Conservation (phyloP, 1,140 invertebrate genomes). For the Hycleus cichorii region DNA sequence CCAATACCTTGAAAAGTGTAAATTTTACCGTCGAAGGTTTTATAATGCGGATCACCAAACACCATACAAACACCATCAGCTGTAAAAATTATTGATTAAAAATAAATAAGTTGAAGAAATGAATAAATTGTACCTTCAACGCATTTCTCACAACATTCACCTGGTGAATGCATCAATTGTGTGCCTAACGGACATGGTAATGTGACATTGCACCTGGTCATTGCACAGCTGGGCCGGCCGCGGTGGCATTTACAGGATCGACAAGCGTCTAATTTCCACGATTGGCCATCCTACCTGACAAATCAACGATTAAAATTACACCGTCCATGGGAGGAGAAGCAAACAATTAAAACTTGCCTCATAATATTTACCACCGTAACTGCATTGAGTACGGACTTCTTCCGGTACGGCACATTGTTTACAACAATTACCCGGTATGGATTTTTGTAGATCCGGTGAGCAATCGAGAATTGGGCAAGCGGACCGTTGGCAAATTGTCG, state of each 20-base stretch:
- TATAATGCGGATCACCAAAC: constrained; percentile 89
- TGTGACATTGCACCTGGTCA: constrained; percentile 59
- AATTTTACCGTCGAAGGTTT: constrained; percentile 86
- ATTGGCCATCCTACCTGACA: constrained; percentile 68
- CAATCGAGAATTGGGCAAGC: constrained; percentile 80
- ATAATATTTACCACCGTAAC: constrained; percentile 54
- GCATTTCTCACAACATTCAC: constrained; percentile 81
- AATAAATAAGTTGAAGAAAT: background rate
- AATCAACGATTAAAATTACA: constrained; percentile 17
- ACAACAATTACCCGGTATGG: constrained; percentile 64
- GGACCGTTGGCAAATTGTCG: constrained; percentile 64
- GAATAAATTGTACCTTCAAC: constrained; percentile 54
- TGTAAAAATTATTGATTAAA: constrained; percentile 37
- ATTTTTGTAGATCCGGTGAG: constrained; percentile 58
- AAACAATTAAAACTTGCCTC: constrained; percentile 46
- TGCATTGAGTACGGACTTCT: constrained; percentile 57
- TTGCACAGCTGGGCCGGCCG: constrained; percentile 72
- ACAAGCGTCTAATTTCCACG: constrained; percentile 79
- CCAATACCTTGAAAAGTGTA: constrained; percentile 88
- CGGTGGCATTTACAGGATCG: constrained; percentile 74
- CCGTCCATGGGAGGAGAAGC: background rate
- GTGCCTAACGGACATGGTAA: constrained; percentile 66
- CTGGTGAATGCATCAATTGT: constrained; percentile 58
- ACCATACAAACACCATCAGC: constrained; percentile 83
- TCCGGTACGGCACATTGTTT: constrained; percentile 53